Base-by-base conservation (phyloP, 2,888 invertebrate species). In the Cenopis cana region DNA sequence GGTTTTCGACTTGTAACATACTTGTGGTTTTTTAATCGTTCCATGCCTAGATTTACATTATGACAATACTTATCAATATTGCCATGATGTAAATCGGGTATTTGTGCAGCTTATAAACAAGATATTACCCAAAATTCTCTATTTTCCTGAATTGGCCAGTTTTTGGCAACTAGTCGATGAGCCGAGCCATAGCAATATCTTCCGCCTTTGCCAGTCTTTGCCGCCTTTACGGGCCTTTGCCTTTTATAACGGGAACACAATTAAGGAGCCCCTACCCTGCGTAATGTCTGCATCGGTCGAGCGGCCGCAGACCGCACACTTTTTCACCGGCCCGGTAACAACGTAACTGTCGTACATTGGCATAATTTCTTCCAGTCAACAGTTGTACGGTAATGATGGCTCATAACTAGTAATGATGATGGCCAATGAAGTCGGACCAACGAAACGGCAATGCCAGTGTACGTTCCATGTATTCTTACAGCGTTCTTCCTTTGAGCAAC, bases 281-380 rank as follows among this genome's bases (percentile, higher is more conserved):
- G 29, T 71, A 67, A 71, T 71, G 49, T 55, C 66, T 18, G 50
- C 38, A 41, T 66, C 61, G 71, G 74, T 76, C 64, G 73, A 69
- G 49, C 56, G 68, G 73, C 72, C 57, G 73, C 74, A 70, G 68
- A 76, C 76, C 76, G 74, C 77, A 75, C 60, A 64, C 57, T 69
- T 76, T 77, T 78, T 76, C 76, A 74, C 70, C 61, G 66, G 57
- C 61, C 46, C n/a, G 46, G 55, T 75, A 72, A 72, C 75, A 74
- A 74, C 76, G 72, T 77, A 77, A 78, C 78, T 78, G 78, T 78
- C 70, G 68, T 64, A 49, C 73, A 70, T 76, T 76, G 78, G 78
- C 79, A 79, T 78, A 76, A 77, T 79, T 79, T 74, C 76, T 62
- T 71, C 64, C 73, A 75, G 75, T 72, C 74, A 72, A 72, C 74